Evolutionary conservation across 1,140 invertebrate genomes (phyloP).

Genomic region (Solen grandis): DNA sequence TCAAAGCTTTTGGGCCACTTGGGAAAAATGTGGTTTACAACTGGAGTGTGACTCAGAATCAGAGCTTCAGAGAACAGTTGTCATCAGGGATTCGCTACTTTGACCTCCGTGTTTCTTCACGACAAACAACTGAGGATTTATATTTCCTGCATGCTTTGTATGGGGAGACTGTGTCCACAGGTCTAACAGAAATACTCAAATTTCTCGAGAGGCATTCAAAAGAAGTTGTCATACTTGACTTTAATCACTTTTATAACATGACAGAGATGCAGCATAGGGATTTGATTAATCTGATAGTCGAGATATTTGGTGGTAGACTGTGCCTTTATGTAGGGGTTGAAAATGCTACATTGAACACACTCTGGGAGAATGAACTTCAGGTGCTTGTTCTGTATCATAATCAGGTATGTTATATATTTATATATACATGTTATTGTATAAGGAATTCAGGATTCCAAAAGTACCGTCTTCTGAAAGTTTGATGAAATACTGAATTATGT

Average conservation of each 20-base stretch:
- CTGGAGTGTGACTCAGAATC: constrained; percentile 89
- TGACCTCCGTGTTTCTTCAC: constrained; percentile 87
- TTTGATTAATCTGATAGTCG: constrained; percentile 84
- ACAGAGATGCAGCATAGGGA: constrained; percentile 84
- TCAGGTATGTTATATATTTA: constrained; percentile 74
- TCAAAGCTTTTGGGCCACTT: constrained; percentile 23
- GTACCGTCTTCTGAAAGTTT: not conserved
- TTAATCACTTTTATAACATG: constrained; percentile 92
- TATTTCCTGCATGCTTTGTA: constrained; percentile 90
- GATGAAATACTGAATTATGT: not conserved
- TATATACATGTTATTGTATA: not conserved
- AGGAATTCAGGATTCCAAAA: not conserved
- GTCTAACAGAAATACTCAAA: constrained; percentile 84
- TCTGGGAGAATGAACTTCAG: constrained; percentile 85
- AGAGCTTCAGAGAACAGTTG: constrained; percentile 86
- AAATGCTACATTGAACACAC: constrained; percentile 84
- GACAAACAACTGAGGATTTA: constrained; percentile 83
- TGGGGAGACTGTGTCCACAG: constrained; percentile 85
- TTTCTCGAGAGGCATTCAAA: constrained; percentile 86
- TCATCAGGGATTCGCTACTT: constrained; percentile 89
- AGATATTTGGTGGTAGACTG: constrained; percentile 85
- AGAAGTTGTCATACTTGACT: constrained; percentile 90
- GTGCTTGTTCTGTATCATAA: constrained; percentile 86
- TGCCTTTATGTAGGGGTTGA: constrained; percentile 84
- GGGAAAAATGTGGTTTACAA: constrained; percentile 73